A percentile compares a stretch with the other conserved stretches of the same genome.
Evolutionary conservation across 2,113 vertebrate species (phyloP).

Genomic region (Mus musculus): GRCm39 chr5:69180001-69180500

Average conservation of each 20-base stretch:
- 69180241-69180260: background rate
- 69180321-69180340: slow-evolving; percentile 38
- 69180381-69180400: slow-evolving; percentile 44
- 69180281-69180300: background rate
- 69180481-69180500: slow-evolving; percentile 71
- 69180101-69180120: background rate
- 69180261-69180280: background rate
- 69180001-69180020: background rate
- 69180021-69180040: background rate
- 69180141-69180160: background rate
- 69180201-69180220: background rate
- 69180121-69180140: background rate
- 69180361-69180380: slow-evolving; percentile 23
- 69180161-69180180: background rate
- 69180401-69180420: slow-evolving; percentile 57
- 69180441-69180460: slow-evolving; percentile 60
- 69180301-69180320: slow-evolving; percentile 15
- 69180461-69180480: slow-evolving; percentile 62
- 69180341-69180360: background rate
- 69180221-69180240: background rate
- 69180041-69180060: background rate
- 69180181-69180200: background rate
- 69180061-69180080: slow-evolving; percentile 4
- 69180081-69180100: background rate
- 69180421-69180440: slow-evolving; percentile 52